Evolutionary conservation across 2,113 vertebrate genomes (phyloP).

Genomic region (Typhlomys cinereus): DNA sequence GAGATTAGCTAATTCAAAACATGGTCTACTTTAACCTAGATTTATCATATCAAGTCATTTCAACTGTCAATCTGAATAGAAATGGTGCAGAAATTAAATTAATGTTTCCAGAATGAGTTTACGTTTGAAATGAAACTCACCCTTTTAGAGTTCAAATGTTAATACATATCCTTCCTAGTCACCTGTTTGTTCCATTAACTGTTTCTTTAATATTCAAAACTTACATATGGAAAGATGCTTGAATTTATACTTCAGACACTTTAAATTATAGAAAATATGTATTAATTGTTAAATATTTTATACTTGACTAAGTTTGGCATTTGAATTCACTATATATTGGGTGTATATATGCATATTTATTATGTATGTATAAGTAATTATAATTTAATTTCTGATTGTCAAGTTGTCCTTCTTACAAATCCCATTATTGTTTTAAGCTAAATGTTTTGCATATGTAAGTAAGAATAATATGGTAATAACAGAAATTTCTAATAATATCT

Average conservation of each 20-base stretch:
- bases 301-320: not conserved
- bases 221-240: not conserved
- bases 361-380: not conserved
- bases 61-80: not conserved
- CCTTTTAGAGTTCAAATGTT: not conserved
- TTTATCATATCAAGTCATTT: not conserved
- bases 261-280: not conserved
- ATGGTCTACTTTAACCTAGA: not conserved
- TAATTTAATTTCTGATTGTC: not conserved
- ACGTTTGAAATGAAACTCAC: not conserved
- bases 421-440: not conserved
- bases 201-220: not conserved
- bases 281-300: not conserved
- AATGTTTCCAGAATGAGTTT: not conserved
- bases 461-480: not conserved
- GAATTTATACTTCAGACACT: not conserved
- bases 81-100: not conserved
- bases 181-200: not conserved
- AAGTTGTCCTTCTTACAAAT: not conserved
- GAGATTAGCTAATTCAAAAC: not conserved
- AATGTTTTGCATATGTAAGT: not conserved
- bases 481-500: not conserved
- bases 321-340: not conserved
- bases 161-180: not conserved
- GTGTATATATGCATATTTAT: not conserved